phyloP scores from a whole-genome alignment of 2,888 invertebrate genomes.

The Leucophenga montana region DNA sequence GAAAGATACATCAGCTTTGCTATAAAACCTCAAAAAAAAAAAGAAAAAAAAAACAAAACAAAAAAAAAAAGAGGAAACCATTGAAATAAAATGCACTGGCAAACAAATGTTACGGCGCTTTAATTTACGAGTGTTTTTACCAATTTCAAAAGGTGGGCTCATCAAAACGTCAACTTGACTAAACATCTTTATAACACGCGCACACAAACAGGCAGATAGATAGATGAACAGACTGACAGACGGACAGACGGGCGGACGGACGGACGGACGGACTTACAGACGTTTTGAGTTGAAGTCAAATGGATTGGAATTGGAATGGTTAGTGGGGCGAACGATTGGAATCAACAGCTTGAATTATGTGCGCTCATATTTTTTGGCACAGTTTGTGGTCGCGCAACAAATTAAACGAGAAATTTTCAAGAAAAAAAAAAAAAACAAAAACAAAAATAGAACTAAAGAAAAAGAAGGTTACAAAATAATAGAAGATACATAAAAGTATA shows the following conservation, averaged over 20 bases:
- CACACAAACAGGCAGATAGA: constrained; percentile 48
- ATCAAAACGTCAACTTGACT: constrained; percentile 44
- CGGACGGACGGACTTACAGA: constrained; percentile 22
- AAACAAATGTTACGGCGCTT: constrained; percentile 30
- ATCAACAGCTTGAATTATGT: constrained; percentile 37
- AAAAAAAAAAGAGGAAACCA: background rate
- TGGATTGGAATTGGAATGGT: background rate
- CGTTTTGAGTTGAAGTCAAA: no score
- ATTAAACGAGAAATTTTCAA: constrained; percentile 55
- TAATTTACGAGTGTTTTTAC: constrained; percentile 33
- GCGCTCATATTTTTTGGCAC: constrained; percentile 36
- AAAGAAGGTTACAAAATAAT: background rate
- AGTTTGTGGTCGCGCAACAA: constrained; percentile 49
- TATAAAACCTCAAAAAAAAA: background rate
- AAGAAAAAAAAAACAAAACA: no score
- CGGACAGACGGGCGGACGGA: background rate
- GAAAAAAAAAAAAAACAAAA: constrained; percentile 32
- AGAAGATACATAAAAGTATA: background rate
- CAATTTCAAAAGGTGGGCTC: constrained; percentile 11
- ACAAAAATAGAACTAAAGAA: background rate
- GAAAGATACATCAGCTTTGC: background rate
- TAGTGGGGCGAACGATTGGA: background rate
- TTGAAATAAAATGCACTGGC: background rate
- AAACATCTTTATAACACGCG: constrained; percentile 64
- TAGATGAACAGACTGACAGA: constrained; percentile 40